Percentiles rank a stretch among this genome's conserved stretches.
Evolutionary conservation across 2,888 invertebrate genomes (phyloP).

Genomic region (Meloe dianella): DNA sequence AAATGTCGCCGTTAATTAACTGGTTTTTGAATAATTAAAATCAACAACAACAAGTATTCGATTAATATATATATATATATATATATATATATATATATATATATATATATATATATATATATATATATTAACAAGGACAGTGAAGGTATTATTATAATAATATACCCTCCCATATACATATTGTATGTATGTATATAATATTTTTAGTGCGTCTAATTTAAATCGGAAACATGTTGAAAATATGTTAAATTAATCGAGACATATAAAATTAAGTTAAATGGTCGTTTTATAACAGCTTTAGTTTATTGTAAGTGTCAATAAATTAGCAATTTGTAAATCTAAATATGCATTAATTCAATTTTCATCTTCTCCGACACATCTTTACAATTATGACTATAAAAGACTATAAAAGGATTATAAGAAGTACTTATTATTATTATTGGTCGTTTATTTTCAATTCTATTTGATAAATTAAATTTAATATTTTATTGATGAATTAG

Average conservation of each 20-base stretch:
- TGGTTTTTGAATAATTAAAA: not conserved
- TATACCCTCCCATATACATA: no score
- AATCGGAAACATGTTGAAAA: conserved; percentile 2
- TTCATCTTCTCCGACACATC: not conserved
- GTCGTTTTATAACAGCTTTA: not conserved
- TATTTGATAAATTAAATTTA: not conserved
- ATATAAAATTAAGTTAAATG: conserved; percentile 8
- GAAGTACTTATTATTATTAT: not conserved
- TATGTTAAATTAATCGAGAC: conserved; percentile 6
- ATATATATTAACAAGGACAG: not conserved
- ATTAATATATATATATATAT: no score
- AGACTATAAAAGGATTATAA: not conserved
- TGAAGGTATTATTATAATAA: no score
- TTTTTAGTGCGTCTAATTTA: not conserved
- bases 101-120: no score
- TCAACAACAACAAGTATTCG: not conserved
- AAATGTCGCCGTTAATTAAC: not conserved
- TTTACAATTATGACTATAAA: not conserved
- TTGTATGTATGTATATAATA: not conserved
- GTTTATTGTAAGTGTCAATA: conserved; percentile 1
- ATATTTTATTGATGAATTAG: not conserved
- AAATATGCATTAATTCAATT: conserved; percentile 9
- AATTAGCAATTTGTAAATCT: conserved; percentile 7
- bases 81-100: no score
- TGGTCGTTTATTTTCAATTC: not conserved